These are phyloP conservation scores for Procambarus virginalis DNA, from an alignment of 1,140 invertebrate genomes.

Conservation along the genomic window DNA sequence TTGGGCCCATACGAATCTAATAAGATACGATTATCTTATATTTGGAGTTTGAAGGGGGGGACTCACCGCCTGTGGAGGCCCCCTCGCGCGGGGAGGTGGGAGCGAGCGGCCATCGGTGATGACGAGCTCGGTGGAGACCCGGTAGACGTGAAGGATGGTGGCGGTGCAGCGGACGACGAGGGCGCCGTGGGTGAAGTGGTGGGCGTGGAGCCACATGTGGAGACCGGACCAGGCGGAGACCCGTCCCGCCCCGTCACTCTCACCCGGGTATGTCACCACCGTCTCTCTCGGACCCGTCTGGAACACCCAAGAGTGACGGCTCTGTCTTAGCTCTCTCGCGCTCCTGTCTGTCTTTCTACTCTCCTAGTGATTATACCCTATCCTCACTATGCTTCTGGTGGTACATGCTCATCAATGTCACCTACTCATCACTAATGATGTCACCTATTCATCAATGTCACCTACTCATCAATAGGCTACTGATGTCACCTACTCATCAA, in stretches of 20 bases:
- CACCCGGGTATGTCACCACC: not conserved
- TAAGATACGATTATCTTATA: not conserved
- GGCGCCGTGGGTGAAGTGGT: constrained; percentile 42
- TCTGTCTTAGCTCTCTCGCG: no score
- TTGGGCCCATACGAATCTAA: no score
- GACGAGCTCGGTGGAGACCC: constrained; percentile 6
- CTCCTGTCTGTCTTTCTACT: no score
- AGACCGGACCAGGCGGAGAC: constrained; percentile 46
- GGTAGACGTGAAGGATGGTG: constrained; percentile 20
- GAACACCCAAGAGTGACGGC: no score
- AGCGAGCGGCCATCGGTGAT: not conserved
- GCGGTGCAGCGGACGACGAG: constrained; percentile 13
- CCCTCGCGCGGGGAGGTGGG: not conserved
- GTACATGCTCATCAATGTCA: no score
- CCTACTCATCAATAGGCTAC: no score
- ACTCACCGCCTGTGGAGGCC: not conserved
- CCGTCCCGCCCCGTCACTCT: constrained; percentile 23
- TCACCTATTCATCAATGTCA: no score
- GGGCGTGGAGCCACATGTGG: constrained; percentile 48
- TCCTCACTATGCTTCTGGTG: no score
- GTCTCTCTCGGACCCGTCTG: not conserved
- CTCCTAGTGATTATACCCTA: no score
- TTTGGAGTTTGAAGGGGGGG: not conserved
- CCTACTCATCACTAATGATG: no score
- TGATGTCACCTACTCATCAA: no score